Percentiles rank a stretch among this genome's conserved stretches.
These are phyloP conservation scores for Rhodinocichla rosea DNA, from an alignment of 2,113 vertebrate genomes.

Conservation along the genomic window DNA sequence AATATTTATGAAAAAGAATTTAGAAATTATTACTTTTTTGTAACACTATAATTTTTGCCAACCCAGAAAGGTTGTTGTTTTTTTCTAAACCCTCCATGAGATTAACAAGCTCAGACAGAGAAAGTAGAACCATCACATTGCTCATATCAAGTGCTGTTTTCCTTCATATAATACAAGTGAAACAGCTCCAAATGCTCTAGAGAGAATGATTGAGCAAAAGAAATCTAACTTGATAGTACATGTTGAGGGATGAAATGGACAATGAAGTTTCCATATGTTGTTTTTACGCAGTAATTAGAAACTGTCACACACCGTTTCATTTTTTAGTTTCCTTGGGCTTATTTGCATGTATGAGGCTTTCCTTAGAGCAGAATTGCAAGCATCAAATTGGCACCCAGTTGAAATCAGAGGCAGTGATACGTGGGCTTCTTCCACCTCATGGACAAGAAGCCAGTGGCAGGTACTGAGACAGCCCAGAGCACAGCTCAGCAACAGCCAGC, in stretches of 20 bases:
- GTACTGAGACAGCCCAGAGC: not conserved
- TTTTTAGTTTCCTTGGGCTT: constrained; percentile 79
- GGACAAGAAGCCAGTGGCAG: constrained; percentile 64
- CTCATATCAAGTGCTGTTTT: constrained; percentile 29
- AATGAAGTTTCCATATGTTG: constrained; percentile 92
- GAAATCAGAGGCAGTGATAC: constrained; percentile 43
- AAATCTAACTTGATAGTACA: constrained; percentile 81
- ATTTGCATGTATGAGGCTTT: constrained; percentile 73
- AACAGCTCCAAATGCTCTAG: constrained; percentile 62
- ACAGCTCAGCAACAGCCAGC: not conserved
- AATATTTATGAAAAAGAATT: not conserved
- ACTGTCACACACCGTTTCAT: constrained; percentile 82
- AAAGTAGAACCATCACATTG: constrained; percentile 52
- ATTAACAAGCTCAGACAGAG: constrained; percentile 51
- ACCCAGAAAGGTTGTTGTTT: not conserved
- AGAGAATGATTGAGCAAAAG: constrained; percentile 77
- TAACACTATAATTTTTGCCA: not conserved
- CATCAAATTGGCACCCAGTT: constrained; percentile 65
- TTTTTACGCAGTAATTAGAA: constrained; percentile 89
- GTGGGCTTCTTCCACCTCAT: constrained; percentile 43
- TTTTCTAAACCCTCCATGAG: not conserved
- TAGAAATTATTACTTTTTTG: not conserved
- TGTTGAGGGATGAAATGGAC: constrained; percentile 87
- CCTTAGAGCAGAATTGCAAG: constrained; percentile 65
- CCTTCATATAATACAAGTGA: constrained; percentile 45